Evolutionary conservation across 2,888 invertebrate species (phyloP).

Genomic region (Panzeria rudis): DNA sequence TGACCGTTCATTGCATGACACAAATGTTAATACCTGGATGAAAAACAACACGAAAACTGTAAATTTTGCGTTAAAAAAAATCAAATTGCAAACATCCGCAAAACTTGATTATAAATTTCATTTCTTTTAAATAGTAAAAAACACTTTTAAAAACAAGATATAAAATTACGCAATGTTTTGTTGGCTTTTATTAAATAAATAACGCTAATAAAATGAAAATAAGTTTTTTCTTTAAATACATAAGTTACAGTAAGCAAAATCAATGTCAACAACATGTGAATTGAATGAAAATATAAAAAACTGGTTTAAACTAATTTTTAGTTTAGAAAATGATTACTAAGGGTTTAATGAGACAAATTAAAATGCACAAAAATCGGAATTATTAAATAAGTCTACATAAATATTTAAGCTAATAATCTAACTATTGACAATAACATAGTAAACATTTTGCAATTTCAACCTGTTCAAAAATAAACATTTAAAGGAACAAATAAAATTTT

Average conservation of each 20-base stretch:
- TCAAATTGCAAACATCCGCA: conserved; percentile 64
- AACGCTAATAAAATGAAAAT: background rate
- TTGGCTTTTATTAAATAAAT: conserved; percentile 33
- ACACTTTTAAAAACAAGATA: conserved; percentile 37
- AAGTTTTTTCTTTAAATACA: background rate
- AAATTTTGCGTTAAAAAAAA: conserved; percentile 42
- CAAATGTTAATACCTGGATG: background rate
- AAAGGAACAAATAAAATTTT: no score
- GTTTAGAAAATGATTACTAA: conserved; percentile 4
- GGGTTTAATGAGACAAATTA: conserved; percentile 22
- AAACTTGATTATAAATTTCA: conserved; percentile 43
- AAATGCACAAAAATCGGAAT: background rate
- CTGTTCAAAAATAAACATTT: no score
- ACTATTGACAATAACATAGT: background rate
- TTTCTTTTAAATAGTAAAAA: background rate
- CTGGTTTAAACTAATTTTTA: background rate
- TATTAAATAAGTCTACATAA: background rate
- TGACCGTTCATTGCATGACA: background rate
- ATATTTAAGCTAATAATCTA: background rate
- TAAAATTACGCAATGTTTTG: conserved; percentile 51
- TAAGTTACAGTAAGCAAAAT: conserved; percentile 57
- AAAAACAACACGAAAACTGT: conserved; percentile 15
- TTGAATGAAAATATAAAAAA: conserved; percentile 25
- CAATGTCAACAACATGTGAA: conserved; percentile 67
- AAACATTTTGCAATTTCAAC: background rate